phyloP scores from a whole-genome alignment of 2,113 vertebrate species.

The Dinomys branickii region DNA sequence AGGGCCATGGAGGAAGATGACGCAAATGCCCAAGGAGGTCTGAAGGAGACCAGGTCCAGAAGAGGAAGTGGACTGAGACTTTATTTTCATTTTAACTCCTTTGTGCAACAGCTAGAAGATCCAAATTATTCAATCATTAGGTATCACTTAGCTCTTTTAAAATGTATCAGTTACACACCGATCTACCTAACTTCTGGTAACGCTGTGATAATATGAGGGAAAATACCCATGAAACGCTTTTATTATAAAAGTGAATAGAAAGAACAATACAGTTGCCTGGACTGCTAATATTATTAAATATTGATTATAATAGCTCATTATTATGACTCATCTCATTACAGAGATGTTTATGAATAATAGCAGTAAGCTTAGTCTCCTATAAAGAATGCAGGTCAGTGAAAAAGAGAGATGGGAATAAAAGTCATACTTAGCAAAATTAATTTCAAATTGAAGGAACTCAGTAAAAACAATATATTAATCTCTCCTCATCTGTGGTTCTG shows the following conservation, averaged over 20 bases:
- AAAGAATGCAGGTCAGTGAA: background rate
- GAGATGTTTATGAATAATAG: background rate
- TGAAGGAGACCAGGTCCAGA: background rate
- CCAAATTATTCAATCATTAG: background rate
- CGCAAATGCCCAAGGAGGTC: background rate
- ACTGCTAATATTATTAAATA: background rate
- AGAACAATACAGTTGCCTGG: background rate
- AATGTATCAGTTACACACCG: background rate
- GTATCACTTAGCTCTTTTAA: background rate
- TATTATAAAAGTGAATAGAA: background rate
- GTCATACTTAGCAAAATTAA: background rate
- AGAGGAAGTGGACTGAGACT: background rate
- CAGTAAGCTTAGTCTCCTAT: background rate
- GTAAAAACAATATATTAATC: background rate
- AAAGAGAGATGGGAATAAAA: background rate
- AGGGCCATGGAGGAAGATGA: background rate
- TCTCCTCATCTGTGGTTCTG: background rate
- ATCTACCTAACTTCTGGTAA: background rate
- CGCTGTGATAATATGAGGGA: background rate
- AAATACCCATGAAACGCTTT: background rate
- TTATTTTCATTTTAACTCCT: background rate
- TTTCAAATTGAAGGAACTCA: background rate
- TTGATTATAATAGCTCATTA: background rate
- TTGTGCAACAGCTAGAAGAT: background rate
- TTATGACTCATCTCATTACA: background rate